These are phyloP conservation scores for Natrix natrix DNA, from an alignment of 2,797 vertebrate species.

Conservation along the genomic window DNA sequence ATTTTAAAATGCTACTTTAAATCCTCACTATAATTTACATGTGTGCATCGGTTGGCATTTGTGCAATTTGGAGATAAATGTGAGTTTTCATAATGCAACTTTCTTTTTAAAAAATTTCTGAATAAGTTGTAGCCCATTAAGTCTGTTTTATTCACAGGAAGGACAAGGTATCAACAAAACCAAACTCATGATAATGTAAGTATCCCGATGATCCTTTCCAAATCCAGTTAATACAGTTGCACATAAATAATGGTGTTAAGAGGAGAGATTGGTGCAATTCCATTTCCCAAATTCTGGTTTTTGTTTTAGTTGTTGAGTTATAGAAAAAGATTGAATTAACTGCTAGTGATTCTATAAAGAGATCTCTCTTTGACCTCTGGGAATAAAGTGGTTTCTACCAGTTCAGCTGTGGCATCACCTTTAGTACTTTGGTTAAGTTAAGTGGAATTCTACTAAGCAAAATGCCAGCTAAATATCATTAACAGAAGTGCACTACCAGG, in stretches of 20 bases:
- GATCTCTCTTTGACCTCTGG: neutral
- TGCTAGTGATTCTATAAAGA: neutral
- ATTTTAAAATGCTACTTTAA: neutral
- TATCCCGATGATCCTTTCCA: neutral
- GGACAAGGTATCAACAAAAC: neutral
- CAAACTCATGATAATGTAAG: neutral
- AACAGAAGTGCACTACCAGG: neutral
- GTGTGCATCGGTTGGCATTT: neutral
- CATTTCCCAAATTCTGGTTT: conserved; percentile 24
- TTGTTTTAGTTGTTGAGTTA: conserved; percentile 28
- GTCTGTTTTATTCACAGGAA: neutral
- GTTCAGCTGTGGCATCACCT: neutral
- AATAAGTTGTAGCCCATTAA: neutral
- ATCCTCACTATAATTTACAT: neutral
- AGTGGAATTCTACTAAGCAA: neutral
- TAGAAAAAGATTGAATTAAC: conserved; percentile 38
- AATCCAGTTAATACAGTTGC: neutral
- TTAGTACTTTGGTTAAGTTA: neutral
- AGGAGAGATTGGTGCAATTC: neutral
- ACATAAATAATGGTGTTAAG: conserved; percentile 2
- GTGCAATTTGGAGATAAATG: neutral
- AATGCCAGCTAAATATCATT: neutral
- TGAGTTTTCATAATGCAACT: neutral
- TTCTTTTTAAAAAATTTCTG: neutral
- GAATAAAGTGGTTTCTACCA: neutral